phyloP scores from a whole-genome alignment of 2,113 vertebrate species.

The Tyto alba region DNA sequence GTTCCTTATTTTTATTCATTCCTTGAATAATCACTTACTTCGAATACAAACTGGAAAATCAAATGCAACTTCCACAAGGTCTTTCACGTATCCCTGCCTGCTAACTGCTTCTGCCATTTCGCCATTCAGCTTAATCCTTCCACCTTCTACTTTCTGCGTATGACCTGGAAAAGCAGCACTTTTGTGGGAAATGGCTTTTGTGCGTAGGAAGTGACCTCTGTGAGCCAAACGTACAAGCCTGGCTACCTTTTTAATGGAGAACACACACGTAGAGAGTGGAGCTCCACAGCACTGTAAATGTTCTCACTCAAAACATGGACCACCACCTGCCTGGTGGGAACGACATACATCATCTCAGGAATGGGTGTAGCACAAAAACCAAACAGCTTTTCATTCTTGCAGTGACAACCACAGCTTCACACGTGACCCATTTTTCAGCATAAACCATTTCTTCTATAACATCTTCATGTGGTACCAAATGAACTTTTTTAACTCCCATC shows the following conservation, averaged over 20 bases:
- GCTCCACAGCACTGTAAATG: not conserved
- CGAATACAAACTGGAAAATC: not conserved
- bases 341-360: not conserved
- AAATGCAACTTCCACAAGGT: not conserved
- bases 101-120: constrained; percentile 10
- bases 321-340: not conserved
- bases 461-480: not conserved
- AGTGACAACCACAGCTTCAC: not conserved
- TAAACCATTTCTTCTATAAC: not conserved
- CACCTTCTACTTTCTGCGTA: constrained; percentile 6
- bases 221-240: not conserved
- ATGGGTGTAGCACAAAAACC: accelerated
- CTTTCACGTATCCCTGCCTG: not conserved
- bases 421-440: not conserved
- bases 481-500: not conserved
- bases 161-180: not conserved
- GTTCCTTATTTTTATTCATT: not conserved
- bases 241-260: not conserved
- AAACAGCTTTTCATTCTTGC: not conserved
- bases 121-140: constrained; percentile 13
- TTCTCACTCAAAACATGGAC: not conserved
- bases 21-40: not conserved
- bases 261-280: not conserved
- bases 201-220: not conserved
- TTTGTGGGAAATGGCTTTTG: not conserved